These are phyloP conservation scores for Hedya salicella DNA, from an alignment of 2,888 invertebrate genomes.

Conservation along the genomic window DNA sequence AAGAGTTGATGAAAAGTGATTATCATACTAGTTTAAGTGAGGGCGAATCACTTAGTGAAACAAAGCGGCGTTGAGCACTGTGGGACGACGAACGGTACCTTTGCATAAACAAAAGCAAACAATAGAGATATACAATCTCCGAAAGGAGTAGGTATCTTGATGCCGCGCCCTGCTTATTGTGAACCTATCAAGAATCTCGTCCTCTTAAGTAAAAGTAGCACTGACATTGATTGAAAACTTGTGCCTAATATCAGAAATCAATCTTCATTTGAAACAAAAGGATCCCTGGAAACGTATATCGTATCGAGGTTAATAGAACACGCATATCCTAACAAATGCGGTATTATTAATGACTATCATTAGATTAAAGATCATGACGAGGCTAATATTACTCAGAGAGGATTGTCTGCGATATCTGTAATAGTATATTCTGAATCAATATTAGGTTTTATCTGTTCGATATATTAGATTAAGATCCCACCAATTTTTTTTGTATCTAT, in stretches of 20 bases:
- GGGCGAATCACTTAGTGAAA: conserved; percentile 47
- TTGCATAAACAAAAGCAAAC: conserved; percentile 60
- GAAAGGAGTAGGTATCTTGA: conserved; percentile 54
- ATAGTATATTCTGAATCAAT: conserved; percentile 24
- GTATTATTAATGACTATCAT: conserved; percentile 57
- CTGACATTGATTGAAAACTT: conserved; percentile 55
- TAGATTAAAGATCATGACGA: conserved; percentile 63
- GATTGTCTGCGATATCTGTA: conserved; percentile 22
- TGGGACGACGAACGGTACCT: conserved; percentile 60
- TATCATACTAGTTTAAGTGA: conserved; percentile 39
- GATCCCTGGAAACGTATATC: conserved; percentile 54
- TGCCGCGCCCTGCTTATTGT: conserved; percentile 55
- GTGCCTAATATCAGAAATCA: conserved; percentile 47
- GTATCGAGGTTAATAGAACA: conserved; percentile 68
- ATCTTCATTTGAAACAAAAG: conserved; percentile 64
- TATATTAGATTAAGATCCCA: too few species aligned
- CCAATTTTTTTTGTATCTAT: too few species aligned
- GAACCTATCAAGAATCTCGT: conserved; percentile 53
- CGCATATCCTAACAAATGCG: conserved; percentile 52
- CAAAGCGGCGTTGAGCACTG: conserved; percentile 51
- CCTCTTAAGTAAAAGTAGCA: conserved; percentile 48
- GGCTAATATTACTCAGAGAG: conserved; percentile 45
- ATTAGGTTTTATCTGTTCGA: conserved; percentile 23
- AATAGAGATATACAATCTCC: conserved; percentile 58
- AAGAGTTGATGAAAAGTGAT: conserved; percentile 12